phyloP scores from a whole-genome alignment of 2,797 vertebrate species.

The Cyclopterus lumpus region DNA sequence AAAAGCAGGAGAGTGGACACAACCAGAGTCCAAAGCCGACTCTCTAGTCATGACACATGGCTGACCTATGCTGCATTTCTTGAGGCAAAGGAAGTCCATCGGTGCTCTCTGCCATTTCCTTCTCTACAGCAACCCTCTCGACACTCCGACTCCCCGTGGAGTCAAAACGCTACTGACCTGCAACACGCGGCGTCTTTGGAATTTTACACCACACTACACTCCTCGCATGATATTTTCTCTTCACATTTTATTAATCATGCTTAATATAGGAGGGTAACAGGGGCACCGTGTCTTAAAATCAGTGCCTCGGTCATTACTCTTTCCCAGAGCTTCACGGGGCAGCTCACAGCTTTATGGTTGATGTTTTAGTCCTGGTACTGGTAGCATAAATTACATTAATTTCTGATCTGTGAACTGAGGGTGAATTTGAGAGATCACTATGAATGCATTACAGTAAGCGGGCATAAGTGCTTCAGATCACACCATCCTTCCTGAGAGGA shows the following conservation, averaged over 20 bases:
- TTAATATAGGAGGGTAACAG: constrained; percentile 8
- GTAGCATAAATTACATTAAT: neutral
- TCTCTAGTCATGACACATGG: constrained; percentile 60
- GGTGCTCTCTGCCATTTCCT: constrained; percentile 33
- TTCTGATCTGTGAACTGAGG: neutral
- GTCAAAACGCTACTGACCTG: constrained; percentile 35
- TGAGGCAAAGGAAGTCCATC: constrained; percentile 44
- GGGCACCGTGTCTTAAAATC: constrained; percentile 31
- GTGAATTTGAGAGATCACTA: constrained; percentile 16
- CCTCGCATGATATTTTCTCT: constrained; percentile 50
- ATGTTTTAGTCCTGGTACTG: constrained; percentile 2
- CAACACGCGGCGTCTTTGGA: constrained; percentile 47
- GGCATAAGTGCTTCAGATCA: neutral
- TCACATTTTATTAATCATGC: constrained; percentile 69
- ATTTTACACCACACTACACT: constrained; percentile 53
- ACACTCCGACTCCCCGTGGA: constrained; percentile 8
- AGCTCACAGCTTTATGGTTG: constrained; percentile 25
- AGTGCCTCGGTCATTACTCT: constrained; percentile 6
- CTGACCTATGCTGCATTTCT: constrained; percentile 55
- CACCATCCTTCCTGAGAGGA: constrained; percentile 34
- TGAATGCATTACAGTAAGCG: constrained; percentile 1
- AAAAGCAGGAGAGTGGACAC: constrained; percentile 16
- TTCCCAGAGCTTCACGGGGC: constrained; percentile 17
- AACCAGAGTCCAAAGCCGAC: constrained; percentile 47
- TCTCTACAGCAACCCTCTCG: constrained; percentile 5